A percentile compares a stretch with the other conserved stretches of the same genome.
These are phyloP conservation scores for Lutjanus campechanus DNA, from an alignment of 2,797 vertebrate species.

Conservation along the genomic window DNA sequence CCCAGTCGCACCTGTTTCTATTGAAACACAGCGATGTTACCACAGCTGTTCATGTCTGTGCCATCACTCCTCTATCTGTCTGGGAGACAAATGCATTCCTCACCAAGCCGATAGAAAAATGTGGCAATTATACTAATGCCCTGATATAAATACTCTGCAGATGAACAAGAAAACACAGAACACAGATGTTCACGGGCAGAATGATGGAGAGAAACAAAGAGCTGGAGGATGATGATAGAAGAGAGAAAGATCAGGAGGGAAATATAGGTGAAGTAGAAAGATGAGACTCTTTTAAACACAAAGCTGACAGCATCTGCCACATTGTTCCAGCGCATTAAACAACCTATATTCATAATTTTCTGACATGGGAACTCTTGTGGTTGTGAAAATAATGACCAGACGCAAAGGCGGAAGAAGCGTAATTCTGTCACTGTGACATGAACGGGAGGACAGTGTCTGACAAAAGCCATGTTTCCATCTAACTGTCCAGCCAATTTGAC, in stretches of 20 bases:
- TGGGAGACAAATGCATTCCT: conserved; percentile 44
- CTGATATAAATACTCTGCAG: conserved; percentile 65
- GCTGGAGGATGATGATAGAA: neutral
- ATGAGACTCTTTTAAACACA: neutral
- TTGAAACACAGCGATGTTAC: conserved; percentile 24
- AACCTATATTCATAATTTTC: too few species aligned
- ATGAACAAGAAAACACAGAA: conserved; percentile 58
- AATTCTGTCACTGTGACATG: too few species aligned
- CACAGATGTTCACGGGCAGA: conserved; percentile 71
- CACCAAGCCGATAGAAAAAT: conserved; percentile 44
- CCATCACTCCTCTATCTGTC: conserved; percentile 21
- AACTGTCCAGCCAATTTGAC: too few species aligned
- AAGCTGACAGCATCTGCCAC: neutral
- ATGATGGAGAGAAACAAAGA: neutral
- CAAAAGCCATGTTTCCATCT: too few species aligned
- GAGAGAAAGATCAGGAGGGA: neutral
- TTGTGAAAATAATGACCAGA: too few species aligned
- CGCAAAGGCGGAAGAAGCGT: too few species aligned
- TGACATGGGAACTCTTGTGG: too few species aligned
- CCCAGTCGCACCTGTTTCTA: conserved; percentile 53
- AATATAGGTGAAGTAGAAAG: neutral
- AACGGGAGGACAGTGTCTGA: too few species aligned
- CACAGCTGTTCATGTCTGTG: conserved; percentile 48
- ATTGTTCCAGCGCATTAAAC: neutral
- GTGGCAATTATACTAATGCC: conserved; percentile 72